These are phyloP conservation scores for Siphonodentalium dalli DNA, from an alignment of 2,888 invertebrate genomes.

Conservation along the genomic window DNA sequence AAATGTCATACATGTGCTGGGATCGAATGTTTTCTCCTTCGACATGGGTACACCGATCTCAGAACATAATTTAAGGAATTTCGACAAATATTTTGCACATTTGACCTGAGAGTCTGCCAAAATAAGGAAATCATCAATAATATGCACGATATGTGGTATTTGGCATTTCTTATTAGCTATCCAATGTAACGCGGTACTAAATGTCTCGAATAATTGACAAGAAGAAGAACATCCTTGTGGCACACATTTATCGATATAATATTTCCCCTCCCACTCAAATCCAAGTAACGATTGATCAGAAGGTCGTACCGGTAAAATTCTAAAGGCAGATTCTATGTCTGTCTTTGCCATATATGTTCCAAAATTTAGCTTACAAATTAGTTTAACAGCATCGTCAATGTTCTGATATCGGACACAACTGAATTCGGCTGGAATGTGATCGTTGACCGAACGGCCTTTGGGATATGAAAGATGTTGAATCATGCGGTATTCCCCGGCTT, in stretches of 20 bases:
- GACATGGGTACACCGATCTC: slow-evolving; percentile 5
- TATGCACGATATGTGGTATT: slow-evolving; percentile 3
- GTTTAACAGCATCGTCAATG: slow-evolving; percentile 3
- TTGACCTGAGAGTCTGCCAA: not conserved
- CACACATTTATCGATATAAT: too few species aligned
- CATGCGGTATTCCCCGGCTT: not conserved
- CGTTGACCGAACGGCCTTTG: not conserved
- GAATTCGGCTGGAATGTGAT: not conserved
- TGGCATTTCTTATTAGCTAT: slow-evolving; percentile 3
- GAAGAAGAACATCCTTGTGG: not conserved
- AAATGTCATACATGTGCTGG: not conserved
- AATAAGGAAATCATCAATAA: slow-evolving; percentile 1
- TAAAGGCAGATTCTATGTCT: slow-evolving; percentile 8
- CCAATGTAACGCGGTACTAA: slow-evolving; percentile 10
- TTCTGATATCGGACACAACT: slow-evolving; percentile 2
- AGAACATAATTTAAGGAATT: not conserved
- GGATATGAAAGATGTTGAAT: not conserved
- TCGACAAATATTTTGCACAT: not conserved
- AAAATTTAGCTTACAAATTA: not conserved
- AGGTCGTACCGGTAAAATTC: slow-evolving; percentile 5
- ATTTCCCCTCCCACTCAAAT: too few species aligned
- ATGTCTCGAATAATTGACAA: slow-evolving; percentile 7
- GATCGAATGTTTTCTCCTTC: not conserved
- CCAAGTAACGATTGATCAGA: slow-evolving; percentile 10
- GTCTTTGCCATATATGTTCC: not conserved